Conservation (phyloP, 2,888 invertebrate genomes). For the Mimas tiliae region DNA sequence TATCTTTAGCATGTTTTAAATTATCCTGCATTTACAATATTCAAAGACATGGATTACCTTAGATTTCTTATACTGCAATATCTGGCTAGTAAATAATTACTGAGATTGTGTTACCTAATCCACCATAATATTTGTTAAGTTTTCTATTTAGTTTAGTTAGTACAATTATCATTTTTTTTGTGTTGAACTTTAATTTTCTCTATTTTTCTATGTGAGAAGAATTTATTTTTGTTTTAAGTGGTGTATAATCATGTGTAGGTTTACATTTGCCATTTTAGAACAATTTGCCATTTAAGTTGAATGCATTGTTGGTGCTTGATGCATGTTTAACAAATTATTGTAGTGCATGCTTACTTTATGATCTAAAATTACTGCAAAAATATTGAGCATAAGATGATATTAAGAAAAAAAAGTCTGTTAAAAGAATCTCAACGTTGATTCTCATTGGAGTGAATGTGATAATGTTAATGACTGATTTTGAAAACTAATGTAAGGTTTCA, state of each 20-base stretch:
- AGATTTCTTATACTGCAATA: background rate
- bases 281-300: slow-evolving; percentile 26
- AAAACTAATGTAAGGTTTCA: slow-evolving; percentile 51
- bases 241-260: slow-evolving; percentile 10
- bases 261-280: slow-evolving; percentile 25
- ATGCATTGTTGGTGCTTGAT: slow-evolving; percentile 24
- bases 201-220: slow-evolving; percentile 15
- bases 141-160: slow-evolving; percentile 29
- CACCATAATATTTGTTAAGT: slow-evolving; percentile 26
- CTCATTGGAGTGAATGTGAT: slow-evolving; percentile 59
- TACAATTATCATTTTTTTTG: slow-evolving; percentile 22
- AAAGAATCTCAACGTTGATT: slow-evolving; percentile 36
- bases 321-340: slow-evolving; percentile 3
- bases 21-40: slow-evolving; percentile 13
- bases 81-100: slow-evolving; percentile 1
- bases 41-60: slow-evolving; percentile 15
- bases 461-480: slow-evolving; percentile 71
- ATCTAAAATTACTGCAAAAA: background rate
- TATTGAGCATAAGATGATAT: slow-evolving; percentile 2
- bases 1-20: slow-evolving; percentile 6
- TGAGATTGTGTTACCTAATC: slow-evolving; percentile 24
- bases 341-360: slow-evolving; percentile 17
- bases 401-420: slow-evolving; percentile 24
- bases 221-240: slow-evolving; percentile 29
- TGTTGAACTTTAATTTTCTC: background rate